These are phyloP conservation scores for Trachurus trachurus DNA, from an alignment of 2,797 vertebrate genomes.

Conservation along the genomic window DNA sequence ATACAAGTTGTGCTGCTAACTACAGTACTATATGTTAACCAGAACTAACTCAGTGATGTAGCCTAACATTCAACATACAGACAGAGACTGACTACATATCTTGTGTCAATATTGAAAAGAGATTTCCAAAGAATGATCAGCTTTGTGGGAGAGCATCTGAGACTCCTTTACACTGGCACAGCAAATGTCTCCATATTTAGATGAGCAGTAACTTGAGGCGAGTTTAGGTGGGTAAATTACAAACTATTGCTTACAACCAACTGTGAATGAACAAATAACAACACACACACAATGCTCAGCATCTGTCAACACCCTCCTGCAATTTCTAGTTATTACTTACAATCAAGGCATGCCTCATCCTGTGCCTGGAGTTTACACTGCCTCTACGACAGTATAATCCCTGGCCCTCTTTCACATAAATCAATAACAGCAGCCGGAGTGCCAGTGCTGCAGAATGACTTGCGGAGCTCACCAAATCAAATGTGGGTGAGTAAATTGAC, in stretches of 20 bases:
- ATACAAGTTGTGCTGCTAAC: no score
- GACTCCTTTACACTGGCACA: neutral
- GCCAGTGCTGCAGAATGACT: conserved; percentile 42
- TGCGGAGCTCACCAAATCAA: conserved; percentile 46
- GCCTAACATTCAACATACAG: neutral
- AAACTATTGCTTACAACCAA: neutral
- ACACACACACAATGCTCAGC: neutral
- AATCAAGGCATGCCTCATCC: conserved; percentile 23
- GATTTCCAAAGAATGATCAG: conserved; percentile 9
- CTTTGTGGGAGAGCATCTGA: conserved; percentile 2
- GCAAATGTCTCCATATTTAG: conserved; percentile 1
- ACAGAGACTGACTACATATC: neutral
- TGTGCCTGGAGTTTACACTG: conserved; percentile 14
- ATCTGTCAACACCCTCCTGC: neutral
- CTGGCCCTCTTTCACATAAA: conserved; percentile 43
- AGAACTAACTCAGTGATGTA: neutral
- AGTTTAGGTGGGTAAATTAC: neutral
- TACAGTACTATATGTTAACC: neutral
- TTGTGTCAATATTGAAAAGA: conserved; percentile 16
- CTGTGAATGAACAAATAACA: neutral
- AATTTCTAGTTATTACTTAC: conserved; percentile 13
- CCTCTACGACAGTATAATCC: conserved; percentile 29
- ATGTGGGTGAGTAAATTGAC: conserved; percentile 53
- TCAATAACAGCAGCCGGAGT: conserved; percentile 54
- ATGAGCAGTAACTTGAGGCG: neutral